phyloP scores from a whole-genome alignment of 1,140 invertebrate species.

The Notospermus geniculatus region DNA sequence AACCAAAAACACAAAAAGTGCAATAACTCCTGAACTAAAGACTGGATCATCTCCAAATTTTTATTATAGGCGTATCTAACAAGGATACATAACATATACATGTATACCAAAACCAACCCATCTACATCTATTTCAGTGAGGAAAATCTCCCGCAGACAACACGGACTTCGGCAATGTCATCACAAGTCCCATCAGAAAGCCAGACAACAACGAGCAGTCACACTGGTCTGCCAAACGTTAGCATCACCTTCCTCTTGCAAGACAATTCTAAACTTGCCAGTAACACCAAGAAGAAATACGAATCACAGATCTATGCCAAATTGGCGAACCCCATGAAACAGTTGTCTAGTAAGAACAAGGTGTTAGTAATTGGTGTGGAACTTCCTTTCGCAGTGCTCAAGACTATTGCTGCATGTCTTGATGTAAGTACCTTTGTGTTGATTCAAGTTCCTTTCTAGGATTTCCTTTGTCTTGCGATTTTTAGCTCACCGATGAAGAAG shows the following conservation, averaged over 20 bases:
- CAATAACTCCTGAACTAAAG: too few species aligned
- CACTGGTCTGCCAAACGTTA: slow-evolving; percentile 8
- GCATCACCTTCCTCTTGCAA: slow-evolving; percentile 20
- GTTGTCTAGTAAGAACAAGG: slow-evolving; percentile 60
- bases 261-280: slow-evolving; percentile 35
- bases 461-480: too few species aligned
- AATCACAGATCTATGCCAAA: slow-evolving; percentile 60
- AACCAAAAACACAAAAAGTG: too few species aligned
- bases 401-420: slow-evolving; percentile 61
- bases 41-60: too few species aligned
- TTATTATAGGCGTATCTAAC: too few species aligned
- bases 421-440: slow-evolving; percentile 53
- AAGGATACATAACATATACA: too few species aligned
- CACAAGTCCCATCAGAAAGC: neutral
- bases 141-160: slow-evolving; percentile 4
- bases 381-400: slow-evolving; percentile 61
- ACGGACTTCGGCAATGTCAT: slow-evolving; percentile 10
- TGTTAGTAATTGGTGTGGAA: slow-evolving; percentile 64
- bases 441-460: too few species aligned
- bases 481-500: too few species aligned
- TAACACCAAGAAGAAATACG: slow-evolving; percentile 36
- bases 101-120: too few species aligned
- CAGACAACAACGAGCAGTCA: slow-evolving; percentile 12
- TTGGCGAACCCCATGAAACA: slow-evolving; percentile 60
- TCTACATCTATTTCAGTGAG: neutral